phyloP scores from a whole-genome alignment of 2,888 invertebrate species.

The Platycheirus albimanus region DNA sequence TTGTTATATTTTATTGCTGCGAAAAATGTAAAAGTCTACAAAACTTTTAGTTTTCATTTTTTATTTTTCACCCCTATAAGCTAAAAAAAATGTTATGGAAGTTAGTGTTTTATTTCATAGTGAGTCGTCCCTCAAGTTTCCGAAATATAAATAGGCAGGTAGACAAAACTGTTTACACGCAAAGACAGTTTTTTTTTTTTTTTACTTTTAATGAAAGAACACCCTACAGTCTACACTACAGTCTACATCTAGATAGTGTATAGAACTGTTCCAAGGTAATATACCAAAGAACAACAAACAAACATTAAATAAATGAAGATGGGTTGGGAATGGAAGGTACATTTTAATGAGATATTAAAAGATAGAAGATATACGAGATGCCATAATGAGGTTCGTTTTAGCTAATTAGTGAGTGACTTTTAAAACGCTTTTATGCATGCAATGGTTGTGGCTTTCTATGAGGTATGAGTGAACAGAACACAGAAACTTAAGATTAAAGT shows the following conservation, averaged over 20 bases:
- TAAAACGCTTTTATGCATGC: background rate
- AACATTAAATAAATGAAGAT: background rate
- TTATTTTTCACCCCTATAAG: constrained; percentile 6
- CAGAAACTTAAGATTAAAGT: too few relatives aligned
- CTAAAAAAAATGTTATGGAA: constrained; percentile 8
- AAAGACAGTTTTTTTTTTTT: constrained; percentile 14
- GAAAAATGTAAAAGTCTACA: constrained; percentile 40
- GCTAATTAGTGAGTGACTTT: constrained; percentile 10
- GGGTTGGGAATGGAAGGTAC: constrained; percentile 1
- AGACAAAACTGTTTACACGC: constrained; percentile 29
- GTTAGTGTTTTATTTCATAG: background rate
- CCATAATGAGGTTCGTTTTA: constrained; percentile 8
- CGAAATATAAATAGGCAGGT: background rate
- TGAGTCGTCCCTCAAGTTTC: background rate
- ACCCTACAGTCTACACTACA: background rate
- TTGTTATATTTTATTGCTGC: constrained; percentile 59
- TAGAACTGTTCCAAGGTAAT: constrained; percentile 6
- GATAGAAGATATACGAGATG: too few relatives aligned
- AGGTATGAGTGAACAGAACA: too few relatives aligned
- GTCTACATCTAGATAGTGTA: background rate
- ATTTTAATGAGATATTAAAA: constrained; percentile 14
- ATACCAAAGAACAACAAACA: background rate
- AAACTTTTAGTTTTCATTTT: background rate
- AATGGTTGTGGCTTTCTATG: background rate
- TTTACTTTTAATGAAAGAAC: background rate